Evolutionary conservation across 64 coral and sea anemone species (phyloP), one percentile per base, ranked within the genome.

Genomic region (Actinia equina): DNA sequence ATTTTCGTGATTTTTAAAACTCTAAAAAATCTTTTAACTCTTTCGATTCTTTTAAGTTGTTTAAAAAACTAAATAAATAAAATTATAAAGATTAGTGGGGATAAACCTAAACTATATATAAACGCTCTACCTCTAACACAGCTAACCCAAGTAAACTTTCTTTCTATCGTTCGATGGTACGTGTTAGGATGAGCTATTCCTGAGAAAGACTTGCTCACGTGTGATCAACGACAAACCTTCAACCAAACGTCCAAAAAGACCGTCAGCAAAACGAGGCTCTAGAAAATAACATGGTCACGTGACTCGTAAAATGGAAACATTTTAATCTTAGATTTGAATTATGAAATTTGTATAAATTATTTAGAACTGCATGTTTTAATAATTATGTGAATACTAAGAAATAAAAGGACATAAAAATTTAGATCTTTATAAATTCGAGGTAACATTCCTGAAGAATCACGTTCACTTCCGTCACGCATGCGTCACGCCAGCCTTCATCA

Each of bases 211-310:
- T 74, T 74, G 27, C 69, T 74, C 69, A 30, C 69, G 69, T 30
- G 25, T 74, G 7, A 74, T 74, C 27, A 27, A 74, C 5, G 69
- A 74, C n/a, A 74, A 74, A 15, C 13, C 69, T 74, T 30, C 69
- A 74, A 30, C 69, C n/a, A 74, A 74, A 74, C 69, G 69, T 41
- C 23, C 69, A 11, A 74, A 74, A 74, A 41, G 69, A 74, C 69
- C n/a, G 23, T 74, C n/a, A 9, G 11, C 69, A 16, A 74, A 74
- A 30, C 69, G 69, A 74, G n/a, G 69, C 2, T 41, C 12, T 74
- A 30, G 69, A 15, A 74, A 74, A 74, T 74, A 41, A 74, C 26
- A 16, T 69, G n/a, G 8, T 67, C 63, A 67, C 63, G n/a, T 69
- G 63, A 74, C 69, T 37, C 23, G 30, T 37, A 42, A 30, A 2